These are phyloP conservation scores for Deilephila porcellus DNA, from an alignment of 2,888 invertebrate species.

Conservation along the genomic window DNA sequence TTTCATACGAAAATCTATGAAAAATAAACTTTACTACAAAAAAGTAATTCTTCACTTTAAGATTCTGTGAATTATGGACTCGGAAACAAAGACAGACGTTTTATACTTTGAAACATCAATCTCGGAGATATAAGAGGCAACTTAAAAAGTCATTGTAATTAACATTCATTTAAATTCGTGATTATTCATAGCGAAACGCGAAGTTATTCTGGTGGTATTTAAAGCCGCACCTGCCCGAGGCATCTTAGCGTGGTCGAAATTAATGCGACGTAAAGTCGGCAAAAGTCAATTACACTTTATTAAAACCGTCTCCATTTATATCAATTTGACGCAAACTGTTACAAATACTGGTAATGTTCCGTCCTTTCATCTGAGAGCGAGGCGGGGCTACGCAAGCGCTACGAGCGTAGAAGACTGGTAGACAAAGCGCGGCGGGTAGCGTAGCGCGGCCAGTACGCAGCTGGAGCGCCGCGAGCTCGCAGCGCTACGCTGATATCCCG, in stretches of 20 bases:
- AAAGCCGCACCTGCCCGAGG: constrained; percentile 81
- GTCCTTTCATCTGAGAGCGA: constrained; percentile 80
- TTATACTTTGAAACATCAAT: constrained; percentile 49
- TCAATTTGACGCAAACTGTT: constrained; percentile 85
- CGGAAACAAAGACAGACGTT: constrained; percentile 1
- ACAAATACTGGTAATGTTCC: constrained; percentile 85
- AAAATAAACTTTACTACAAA: no score
- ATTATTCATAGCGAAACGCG: constrained; percentile 77
- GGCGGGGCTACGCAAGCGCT: constrained; percentile 83
- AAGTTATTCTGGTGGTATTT: constrained; percentile 77
- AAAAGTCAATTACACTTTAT: constrained; percentile 85
- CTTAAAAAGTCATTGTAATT: constrained; percentile 79
- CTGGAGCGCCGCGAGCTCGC: constrained; percentile 62
- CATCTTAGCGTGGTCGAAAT: constrained; percentile 83
- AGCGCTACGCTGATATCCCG: constrained; percentile 48
- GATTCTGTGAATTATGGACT: neutral
- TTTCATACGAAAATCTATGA: no score
- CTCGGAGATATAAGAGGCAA: constrained; percentile 60
- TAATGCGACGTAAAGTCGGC: constrained; percentile 84
- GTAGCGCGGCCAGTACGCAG: constrained; percentile 61
- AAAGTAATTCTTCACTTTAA: no score
- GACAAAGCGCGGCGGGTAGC: constrained; percentile 60
- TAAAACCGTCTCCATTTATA: constrained; percentile 85
- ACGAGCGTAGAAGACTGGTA: constrained; percentile 58
- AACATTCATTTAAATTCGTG: constrained; percentile 80